Percentiles rank a stretch among this genome's conserved stretches.
These are phyloP conservation scores for Symphodus melops DNA, from an alignment of 2,113 vertebrate species.

Conservation along the genomic window DNA sequence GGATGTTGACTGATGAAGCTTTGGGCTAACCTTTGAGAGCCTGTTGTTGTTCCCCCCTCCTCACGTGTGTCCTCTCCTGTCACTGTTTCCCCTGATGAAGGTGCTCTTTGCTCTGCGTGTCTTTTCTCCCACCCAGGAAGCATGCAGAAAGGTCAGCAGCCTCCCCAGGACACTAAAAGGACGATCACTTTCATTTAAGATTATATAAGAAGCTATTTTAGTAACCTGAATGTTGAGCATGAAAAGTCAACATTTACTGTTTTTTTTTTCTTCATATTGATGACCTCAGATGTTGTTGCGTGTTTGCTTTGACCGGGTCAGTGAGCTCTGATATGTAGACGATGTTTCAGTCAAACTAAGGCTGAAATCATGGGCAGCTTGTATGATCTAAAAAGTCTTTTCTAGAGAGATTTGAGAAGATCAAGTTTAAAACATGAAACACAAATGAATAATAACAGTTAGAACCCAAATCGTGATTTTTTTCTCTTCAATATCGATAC, in stretches of 20 bases:
- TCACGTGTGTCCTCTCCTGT: background rate
- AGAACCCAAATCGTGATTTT: too few relatives aligned
- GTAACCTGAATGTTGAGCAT: slow-evolving; percentile 18
- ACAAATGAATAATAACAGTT: too few relatives aligned
- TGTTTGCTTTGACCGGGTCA: too few relatives aligned
- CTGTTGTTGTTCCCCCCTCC: background rate
- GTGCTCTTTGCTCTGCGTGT: slow-evolving; percentile 59
- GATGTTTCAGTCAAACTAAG: background rate
- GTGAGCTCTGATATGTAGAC: background rate
- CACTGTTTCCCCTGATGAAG: slow-evolving; percentile 25
- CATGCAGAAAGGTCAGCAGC: slow-evolving; percentile 58
- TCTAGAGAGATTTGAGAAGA: background rate
- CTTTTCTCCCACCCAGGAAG: slow-evolving; percentile 41
- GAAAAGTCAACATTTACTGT: slow-evolving; percentile 18
- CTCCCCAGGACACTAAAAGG: slow-evolving; percentile 36
- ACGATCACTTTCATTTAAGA: slow-evolving; percentile 35
- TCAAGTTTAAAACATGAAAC: too few relatives aligned
- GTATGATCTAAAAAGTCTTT: background rate
- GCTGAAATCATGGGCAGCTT: background rate
- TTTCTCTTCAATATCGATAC: background rate
- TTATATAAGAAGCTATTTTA: slow-evolving; percentile 66
- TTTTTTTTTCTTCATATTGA: background rate
- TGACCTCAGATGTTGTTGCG: background rate
- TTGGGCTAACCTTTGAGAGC: slow-evolving; percentile 11
- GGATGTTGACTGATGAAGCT: too few relatives aligned